phyloP scores from a whole-genome alignment of 2,888 invertebrate genomes.

The Rhagium mordax region DNA sequence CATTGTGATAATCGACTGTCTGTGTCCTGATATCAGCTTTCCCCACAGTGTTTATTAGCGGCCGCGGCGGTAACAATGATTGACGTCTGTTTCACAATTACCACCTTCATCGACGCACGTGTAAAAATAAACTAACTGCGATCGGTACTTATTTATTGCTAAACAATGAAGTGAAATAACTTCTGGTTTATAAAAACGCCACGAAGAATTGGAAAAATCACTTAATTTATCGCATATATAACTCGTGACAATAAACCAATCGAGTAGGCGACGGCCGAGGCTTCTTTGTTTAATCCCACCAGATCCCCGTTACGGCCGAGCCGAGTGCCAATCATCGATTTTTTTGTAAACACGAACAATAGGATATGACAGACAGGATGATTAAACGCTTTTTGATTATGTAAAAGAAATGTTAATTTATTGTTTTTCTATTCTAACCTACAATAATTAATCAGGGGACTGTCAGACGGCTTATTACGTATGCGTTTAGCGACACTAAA shows the following conservation, averaged over 20 bases:
- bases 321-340: conserved; percentile 22
- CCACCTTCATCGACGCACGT: not conserved
- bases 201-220: not conserved
- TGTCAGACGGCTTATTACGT: conserved; percentile 16
- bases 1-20: too few relatives aligned
- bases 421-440: conserved; percentile 37
- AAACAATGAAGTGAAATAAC: conserved; percentile 1
- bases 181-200: not conserved
- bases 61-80: too few relatives aligned
- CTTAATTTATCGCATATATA: conserved; percentile 6
- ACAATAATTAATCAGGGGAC: conserved; percentile 32
- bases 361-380: conserved; percentile 50
- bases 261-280: not conserved
- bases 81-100: not conserved
- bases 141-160: not conserved
- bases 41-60: too few relatives aligned
- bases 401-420: conserved; percentile 56
- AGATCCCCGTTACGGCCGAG: not conserved
- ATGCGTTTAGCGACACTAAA: conserved; percentile 18
- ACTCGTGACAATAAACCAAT: conserved; percentile 8
- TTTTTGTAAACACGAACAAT: conserved; percentile 39
- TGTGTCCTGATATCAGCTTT: too few relatives aligned
- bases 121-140: not conserved
- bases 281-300: conserved; percentile 1
- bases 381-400: conserved; percentile 57